phyloP scores from a whole-genome alignment of 2,888 invertebrate genomes.

The Carcina quercana region DNA sequence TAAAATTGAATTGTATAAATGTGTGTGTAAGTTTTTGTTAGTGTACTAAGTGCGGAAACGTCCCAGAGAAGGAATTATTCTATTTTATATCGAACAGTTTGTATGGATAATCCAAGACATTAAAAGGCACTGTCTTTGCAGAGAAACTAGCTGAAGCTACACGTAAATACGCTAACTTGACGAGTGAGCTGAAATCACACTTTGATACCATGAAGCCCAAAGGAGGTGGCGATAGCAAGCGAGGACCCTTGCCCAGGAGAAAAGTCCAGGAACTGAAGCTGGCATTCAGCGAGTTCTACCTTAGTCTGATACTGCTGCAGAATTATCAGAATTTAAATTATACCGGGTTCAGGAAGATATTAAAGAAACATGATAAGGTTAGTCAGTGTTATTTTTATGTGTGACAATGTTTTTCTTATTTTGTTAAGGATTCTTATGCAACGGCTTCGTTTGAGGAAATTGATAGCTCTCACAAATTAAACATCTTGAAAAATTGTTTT shows the following conservation, averaged over 20 bases:
- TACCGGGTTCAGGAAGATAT: conserved; percentile 98
- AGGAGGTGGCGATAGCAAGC: conserved; percentile 56
- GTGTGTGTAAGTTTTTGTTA: too few species aligned
- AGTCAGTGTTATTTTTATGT: conserved; percentile 3
- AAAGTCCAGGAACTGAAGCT: conserved; percentile 95
- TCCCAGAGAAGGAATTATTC: too few species aligned
- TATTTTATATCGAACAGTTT: too few species aligned
- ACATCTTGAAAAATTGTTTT: background rate
- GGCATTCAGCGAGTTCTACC: conserved; percentile 98
- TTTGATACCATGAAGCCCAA: conserved; percentile 71
- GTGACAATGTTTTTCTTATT: too few species aligned
- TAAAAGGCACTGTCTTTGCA: too few species aligned
- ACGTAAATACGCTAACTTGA: conserved; percentile 92
- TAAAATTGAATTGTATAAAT: too few species aligned
- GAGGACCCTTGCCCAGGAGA: conserved; percentile 78
- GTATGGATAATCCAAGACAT: background rate
- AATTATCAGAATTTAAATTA: conserved; percentile 99
- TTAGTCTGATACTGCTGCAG: conserved; percentile 96
- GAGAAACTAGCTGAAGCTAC: conserved; percentile 99
- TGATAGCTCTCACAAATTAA: too few species aligned
- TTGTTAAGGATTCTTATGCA: too few species aligned
- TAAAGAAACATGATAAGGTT: conserved; percentile 99
- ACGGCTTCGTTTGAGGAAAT: too few species aligned
- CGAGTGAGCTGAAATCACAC: conserved; percentile 86
- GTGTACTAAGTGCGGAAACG: too few species aligned